phyloP scores from a whole-genome alignment of 2,113 vertebrate genomes.

The western clawed frog (Xenopus tropicalis) region DNA sequence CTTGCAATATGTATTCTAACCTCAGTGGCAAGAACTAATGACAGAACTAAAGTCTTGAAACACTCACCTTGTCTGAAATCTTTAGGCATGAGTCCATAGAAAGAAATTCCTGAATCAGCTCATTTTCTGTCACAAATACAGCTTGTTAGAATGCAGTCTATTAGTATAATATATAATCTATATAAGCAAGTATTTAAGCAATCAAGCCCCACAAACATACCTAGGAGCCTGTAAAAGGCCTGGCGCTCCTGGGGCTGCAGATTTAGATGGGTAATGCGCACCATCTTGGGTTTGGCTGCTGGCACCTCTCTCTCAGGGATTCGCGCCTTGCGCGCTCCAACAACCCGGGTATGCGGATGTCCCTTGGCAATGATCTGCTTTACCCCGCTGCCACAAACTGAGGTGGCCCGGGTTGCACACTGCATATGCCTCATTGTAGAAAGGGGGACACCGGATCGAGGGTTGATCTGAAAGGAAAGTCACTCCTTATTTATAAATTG shows the following conservation, averaged over 20 bases:
- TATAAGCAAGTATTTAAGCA: too few relatives aligned
- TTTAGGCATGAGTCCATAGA: conserved; percentile 50
- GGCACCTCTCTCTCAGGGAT: conserved; percentile 43
- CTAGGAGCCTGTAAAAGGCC: conserved; percentile 57
- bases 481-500: too few relatives aligned
- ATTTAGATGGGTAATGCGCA: background rate
- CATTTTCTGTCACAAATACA: conserved; percentile 38
- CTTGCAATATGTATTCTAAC: too few relatives aligned
- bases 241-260: conserved; percentile 41
- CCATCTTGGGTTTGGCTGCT: background rate
- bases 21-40: too few relatives aligned
- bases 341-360: conserved; percentile 11
- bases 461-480: too few relatives aligned
- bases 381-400: conserved; percentile 34
- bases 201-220: conserved; percentile 29
- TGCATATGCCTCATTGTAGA: conserved; percentile 43
- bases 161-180: too few relatives aligned
- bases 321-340: conserved; percentile 27
- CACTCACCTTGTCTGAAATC: conserved; percentile 55
- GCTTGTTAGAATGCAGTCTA: background rate
- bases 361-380: conserved; percentile 34
- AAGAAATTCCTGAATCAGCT: conserved; percentile 46
- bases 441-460: background rate
- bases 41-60: too few relatives aligned
- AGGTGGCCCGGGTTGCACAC: conserved; percentile 19